Base-by-base conservation (phyloP, 2,888 invertebrate genomes). In the Mantis religiosa region DNA sequence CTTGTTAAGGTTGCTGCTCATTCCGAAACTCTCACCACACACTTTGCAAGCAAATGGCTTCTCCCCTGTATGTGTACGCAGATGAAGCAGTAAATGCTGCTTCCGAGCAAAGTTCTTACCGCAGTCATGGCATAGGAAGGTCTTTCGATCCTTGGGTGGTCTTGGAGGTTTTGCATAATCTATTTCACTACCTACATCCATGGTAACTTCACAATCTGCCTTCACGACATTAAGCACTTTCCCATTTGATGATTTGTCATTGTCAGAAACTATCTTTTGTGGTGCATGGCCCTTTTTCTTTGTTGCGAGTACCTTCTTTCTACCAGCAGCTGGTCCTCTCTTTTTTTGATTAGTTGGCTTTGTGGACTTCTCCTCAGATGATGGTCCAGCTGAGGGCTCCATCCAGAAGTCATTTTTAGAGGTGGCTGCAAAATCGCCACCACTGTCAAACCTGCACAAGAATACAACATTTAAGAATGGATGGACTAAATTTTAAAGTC, bases 41-140 rank as follows among this genome's bases (percentile, higher is more conserved):
- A 82, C 71, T 54, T 86, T 82, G 82, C 89, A 89, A 9, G 88
- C 28, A 34, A 89, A 89, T 9, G 89, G 87, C 54, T 89, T 89
- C 83, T 89, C 87, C 0, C 89, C 89, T 0, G 89, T 87, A 83
- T 89, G 89, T 25, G 88, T 88, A 1, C 85, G 71, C 9, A 85
- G 27, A 47, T 88, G 88, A 6, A 82, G n/a, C n/a, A 85, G 34
- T 12, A 88, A 82, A 14, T 85, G 87, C 27, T 87, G 87, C 34
- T 87, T 87, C 20, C 87, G 28, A 14, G 87, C 81, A 27, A 87
- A 87, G 28, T 87, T 87, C 82, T 87, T 87, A 3, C 87, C 87
- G 41, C 87, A 87, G 82, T 87, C 87, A 14, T 87, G 87, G 30
- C 87, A 87, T 15, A 87, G 34, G 30, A 87, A 87, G 30, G 82